Evolutionary conservation across 2,888 invertebrate species (phyloP), one percentile per base, ranked within the genome.

Genomic region (Callyntrura sp.): DNA sequence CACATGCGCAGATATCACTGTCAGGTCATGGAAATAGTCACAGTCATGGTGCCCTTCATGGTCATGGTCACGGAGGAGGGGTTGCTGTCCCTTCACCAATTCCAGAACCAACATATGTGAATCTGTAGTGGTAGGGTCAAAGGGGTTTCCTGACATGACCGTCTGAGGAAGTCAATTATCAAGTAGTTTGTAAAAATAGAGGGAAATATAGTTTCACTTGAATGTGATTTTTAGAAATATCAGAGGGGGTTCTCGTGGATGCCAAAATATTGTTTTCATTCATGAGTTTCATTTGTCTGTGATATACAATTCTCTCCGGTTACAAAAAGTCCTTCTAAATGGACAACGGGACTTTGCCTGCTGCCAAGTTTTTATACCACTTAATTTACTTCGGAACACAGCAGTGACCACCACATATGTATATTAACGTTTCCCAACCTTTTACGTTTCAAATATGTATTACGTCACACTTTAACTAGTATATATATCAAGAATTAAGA

Each of bases 31-130:
- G 94, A 94, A 94, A 20, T 94, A 94, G 94, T 93, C 90, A 90
- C 45, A 94, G 94, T 94, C 94, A 94, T 93, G 94, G 94, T 93
- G 95, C 95, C 93, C 95, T 95, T 93, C 94, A 95, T 92, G 95
- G 96, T 94, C 91, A 92, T 55, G 70, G 35, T 12, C 90, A 91
- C 51, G 86, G 93, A 89, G 91, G 91, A 88, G 91, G 90, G 20
- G 85, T 92, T 55, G 90, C 92, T 25, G 92, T 93, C 81, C 94
- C 95, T 94, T 95, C 95, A 94, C 95, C 95, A 94, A 95, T 95
- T 94, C 98, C 97, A 95, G 97, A 98, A 95, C 98, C 98, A 94
- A 98, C 98, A 94, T 98, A 98, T 96, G 98, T 98, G 95, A 98
- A 98, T 96, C 97, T 98, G 96, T 97, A 97, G 97, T 96, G 12